Evolutionary conservation across 2,888 invertebrate genomes (phyloP).

Genomic region (Melanophora roralis): DNA sequence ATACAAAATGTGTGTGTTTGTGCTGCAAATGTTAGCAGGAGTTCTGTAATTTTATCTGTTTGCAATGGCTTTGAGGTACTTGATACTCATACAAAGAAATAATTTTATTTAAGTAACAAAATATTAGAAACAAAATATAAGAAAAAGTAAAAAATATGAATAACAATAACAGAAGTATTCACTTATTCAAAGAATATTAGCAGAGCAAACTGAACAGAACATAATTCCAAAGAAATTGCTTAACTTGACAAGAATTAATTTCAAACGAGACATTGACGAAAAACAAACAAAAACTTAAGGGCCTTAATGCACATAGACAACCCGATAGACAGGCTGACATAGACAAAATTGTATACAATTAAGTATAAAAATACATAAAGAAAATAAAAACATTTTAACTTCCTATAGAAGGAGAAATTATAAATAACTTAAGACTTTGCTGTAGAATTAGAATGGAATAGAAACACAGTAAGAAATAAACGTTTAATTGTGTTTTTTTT

Average conservation of each 20-base stretch:
- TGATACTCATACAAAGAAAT: neutral
- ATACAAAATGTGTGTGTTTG: conserved; percentile 2
- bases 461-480: neutral
- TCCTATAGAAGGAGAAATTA: conserved; percentile 8
- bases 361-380: conserved; percentile 21
- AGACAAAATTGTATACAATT: conserved; percentile 27
- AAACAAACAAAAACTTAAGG: conserved; percentile 61
- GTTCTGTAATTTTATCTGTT: neutral
- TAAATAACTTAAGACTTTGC: neutral
- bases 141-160: neutral
- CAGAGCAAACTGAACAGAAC: conserved; percentile 4
- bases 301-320: neutral
- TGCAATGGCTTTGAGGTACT: neutral
- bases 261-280: conserved; percentile 60
- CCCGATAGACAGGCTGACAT: neutral
- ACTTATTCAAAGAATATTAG: too few relatives aligned
- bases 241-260: conserved; percentile 59
- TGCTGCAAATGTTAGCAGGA: conserved; percentile 1
- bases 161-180: neutral
- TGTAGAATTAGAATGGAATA: too few relatives aligned
- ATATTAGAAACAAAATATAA: conserved; percentile 15
- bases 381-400: conserved; percentile 31
- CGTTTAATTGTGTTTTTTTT: too few relatives aligned
- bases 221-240: conserved; percentile 64
- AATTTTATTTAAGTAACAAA: conserved; percentile 21